Evolutionary conservation across 2,113 vertebrate species (phyloP), one percentile per base, ranked within the genome.

Genomic region (Mugil cephalus): DNA sequence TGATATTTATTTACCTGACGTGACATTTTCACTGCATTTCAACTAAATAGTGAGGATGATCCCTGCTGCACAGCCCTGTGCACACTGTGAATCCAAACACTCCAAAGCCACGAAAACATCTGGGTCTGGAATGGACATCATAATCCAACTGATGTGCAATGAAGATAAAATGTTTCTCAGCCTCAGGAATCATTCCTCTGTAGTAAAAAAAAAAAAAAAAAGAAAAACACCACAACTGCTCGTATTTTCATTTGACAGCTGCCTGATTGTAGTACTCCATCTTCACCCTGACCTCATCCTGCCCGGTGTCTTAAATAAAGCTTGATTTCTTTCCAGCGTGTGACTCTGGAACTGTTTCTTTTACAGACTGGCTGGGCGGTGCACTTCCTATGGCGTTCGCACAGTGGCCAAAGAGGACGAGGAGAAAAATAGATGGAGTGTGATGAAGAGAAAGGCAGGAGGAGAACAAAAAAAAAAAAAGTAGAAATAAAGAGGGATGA

Each of bases 321-420:
- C 14, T 42, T 42, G 56, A 59, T 51, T 66, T 56, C 45, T 64
- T 24, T 46, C 18, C 35, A 47, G 18, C 13, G 10, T 19, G 6
- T 18, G 11, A 21, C 43, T 40, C 35, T 48, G 60, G 48, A 48
- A 15, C 15, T 1, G n/a, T 42, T 36, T 21, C 39, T 46, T 43
- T 18, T 36, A 38, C 17, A 24, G 40, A 35, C 13, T 30, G 30
- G 24, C 24, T 30, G 59, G 69, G 69, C 21, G 59, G 69, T 63
- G 59, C 50, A 63, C 59, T 73, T 73, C 42, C 42, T 73, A 45
- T 55, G 18, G 69, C 50, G 36, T 72, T 62, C 69, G 47, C 54
- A 17, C 40, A 65, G 36, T 30, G 42, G 43, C 59, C 50, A 64
- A 42, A 52, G n/a, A 54, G 40, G 47, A 62, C 35, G 42, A 36